These are phyloP conservation scores for Potorous gilbertii DNA, from an alignment of 2,797 vertebrate genomes.

Conservation along the genomic window DNA sequence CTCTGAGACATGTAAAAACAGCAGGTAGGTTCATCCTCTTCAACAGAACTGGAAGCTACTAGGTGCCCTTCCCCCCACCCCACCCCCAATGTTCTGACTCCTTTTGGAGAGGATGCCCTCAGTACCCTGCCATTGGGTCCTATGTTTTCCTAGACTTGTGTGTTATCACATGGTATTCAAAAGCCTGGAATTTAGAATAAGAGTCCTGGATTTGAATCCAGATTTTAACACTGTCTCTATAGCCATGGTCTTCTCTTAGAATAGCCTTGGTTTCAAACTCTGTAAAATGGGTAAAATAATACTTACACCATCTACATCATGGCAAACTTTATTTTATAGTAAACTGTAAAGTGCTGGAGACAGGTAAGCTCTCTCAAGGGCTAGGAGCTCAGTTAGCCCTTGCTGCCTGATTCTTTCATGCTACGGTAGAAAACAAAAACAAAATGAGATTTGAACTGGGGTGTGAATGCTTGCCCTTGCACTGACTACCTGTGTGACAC, in stretches of 20 bases:
- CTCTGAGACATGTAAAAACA: background rate
- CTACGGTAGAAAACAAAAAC: background rate
- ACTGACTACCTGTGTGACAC: background rate
- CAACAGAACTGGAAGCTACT: constrained; percentile 17
- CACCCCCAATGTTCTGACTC: background rate
- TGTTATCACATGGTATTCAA: background rate
- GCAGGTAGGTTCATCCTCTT: background rate
- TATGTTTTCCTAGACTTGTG: background rate
- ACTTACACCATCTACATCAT: background rate
- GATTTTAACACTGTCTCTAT: background rate
- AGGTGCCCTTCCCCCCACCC: no score
- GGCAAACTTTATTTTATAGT: background rate
- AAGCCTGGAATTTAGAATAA: background rate
- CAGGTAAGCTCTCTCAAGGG: background rate
- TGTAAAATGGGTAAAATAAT: background rate
- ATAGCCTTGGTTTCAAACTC: background rate
- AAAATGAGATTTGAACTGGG: background rate
- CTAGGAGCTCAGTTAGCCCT: background rate
- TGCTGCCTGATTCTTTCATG: background rate
- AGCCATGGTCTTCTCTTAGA: background rate
- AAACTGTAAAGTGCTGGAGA: background rate
- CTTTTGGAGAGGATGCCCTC: background rate
- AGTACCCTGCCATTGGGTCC: background rate
- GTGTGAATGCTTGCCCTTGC: constrained; percentile 5
- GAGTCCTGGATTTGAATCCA: background rate